Conservation (phyloP, 2,797 vertebrate species). For the Scolopax rusticola region DNA sequence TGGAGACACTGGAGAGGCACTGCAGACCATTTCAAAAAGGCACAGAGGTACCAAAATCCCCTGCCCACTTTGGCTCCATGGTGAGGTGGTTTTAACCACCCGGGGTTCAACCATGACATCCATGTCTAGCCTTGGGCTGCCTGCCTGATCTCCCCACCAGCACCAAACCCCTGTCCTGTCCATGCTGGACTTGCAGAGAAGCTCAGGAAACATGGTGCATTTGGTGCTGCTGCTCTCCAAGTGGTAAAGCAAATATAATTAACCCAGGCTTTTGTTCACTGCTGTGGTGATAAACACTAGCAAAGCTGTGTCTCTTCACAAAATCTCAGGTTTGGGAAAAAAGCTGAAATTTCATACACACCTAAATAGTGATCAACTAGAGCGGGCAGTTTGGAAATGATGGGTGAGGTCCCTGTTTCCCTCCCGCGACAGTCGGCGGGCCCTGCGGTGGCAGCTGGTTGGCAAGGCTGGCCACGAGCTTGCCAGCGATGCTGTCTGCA, state of each 20-base stretch:
- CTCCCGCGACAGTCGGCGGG: accelerated
- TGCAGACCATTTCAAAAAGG: not conserved
- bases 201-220: accelerated
- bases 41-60: not conserved
- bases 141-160: not conserved
- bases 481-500: not conserved
- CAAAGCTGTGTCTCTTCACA: not conserved
- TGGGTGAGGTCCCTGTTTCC: accelerated
- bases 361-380: accelerated
- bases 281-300: not conserved
- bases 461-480: not conserved
- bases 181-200: not conserved
- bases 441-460: not conserved
- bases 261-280: not conserved
- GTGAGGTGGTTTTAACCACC: not conserved
- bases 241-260: not conserved
- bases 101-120: not conserved
- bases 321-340: not conserved
- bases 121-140: not conserved
- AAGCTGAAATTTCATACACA: not conserved
- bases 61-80: not conserved
- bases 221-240: not conserved
- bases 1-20: too few relatives aligned
- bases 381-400: accelerated
- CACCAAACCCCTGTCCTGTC: not conserved